A percentile compares a stretch with the other conserved stretches of the same genome.
These are phyloP conservation scores for Drosophila barbarae DNA, from an alignment of 2,888 invertebrate genomes.

Conservation along the genomic window DNA sequence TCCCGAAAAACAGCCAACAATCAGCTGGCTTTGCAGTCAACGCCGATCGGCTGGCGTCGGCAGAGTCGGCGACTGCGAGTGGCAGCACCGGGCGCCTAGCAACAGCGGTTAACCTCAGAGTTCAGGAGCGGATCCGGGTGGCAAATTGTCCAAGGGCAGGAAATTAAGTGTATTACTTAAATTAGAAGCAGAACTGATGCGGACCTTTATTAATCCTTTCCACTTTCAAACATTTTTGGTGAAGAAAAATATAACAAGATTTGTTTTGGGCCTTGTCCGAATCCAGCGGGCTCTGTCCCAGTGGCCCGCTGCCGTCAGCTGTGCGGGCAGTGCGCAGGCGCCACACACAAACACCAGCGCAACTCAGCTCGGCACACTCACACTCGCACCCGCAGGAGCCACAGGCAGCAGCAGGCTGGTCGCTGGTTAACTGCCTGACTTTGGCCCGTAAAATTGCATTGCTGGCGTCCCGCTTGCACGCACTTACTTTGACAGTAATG, in stretches of 20 bases:
- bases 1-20: conserved; percentile 20
- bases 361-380: conserved; percentile 19
- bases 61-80: conserved; percentile 24
- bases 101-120: conserved; percentile 52
- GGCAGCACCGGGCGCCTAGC: conserved; percentile 59
- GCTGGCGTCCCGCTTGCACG: conserved; percentile 64
- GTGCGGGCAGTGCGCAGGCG: conserved; percentile 42
- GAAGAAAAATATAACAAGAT: not conserved
- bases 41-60: conserved; percentile 12
- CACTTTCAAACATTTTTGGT: too few species aligned
- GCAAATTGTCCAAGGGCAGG: not conserved
- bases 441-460: conserved; percentile 66
- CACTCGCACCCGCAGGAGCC: conserved; percentile 20
- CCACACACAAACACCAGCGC: conserved; percentile 28
- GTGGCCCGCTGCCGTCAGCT: conserved; percentile 30
- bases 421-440: conserved; percentile 47
- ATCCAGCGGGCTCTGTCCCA: conserved; percentile 4
- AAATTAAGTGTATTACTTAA: not conserved
- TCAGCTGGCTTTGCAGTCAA: conserved; percentile 45
- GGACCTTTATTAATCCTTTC: too few species aligned
- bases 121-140: conserved; percentile 23
- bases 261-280: not conserved
- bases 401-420: conserved; percentile 40
- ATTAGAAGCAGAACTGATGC: not conserved
- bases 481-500: conserved; percentile 41